Conservation (phyloP, 2,888 invertebrate species). For the Rhabditophanes sp. region DNA sequence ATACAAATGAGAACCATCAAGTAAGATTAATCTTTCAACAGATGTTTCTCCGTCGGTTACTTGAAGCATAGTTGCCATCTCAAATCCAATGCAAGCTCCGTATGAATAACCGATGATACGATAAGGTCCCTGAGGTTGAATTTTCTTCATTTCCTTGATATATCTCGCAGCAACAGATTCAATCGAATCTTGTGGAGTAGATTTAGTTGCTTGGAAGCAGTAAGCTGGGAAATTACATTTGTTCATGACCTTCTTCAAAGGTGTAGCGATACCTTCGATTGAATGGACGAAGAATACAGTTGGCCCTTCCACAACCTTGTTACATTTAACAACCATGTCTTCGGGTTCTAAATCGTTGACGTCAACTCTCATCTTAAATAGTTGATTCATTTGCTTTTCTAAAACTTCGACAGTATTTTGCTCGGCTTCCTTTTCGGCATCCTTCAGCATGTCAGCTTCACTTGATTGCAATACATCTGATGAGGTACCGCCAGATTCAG, state of each 20-base stretch:
- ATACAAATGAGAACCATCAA: conserved; percentile 61
- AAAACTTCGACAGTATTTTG: conserved; percentile 34
- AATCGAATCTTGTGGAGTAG: conserved; percentile 40
- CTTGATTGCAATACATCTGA: conserved; percentile 29
- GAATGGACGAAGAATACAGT: conserved; percentile 57
- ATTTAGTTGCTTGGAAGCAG: conserved; percentile 42
- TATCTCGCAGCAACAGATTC: conserved; percentile 38
- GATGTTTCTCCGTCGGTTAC: conserved; percentile 38
- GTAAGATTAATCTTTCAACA: conserved; percentile 54
- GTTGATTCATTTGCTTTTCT: conserved; percentile 43
- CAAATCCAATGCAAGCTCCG: conserved; percentile 81
- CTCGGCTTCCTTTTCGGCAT: conserved; percentile 34
- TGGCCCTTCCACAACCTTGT: conserved; percentile 37
- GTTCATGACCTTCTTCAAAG: conserved; percentile 53
- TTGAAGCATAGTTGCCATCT: conserved; percentile 75
- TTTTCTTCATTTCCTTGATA: conserved; percentile 55
- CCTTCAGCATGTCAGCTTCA: conserved; percentile 37
- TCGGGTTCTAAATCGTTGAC: conserved; percentile 49
- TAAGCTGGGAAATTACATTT: conserved; percentile 50
- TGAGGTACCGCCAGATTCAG: conserved; percentile 34
- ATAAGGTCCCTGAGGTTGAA: conserved; percentile 69
- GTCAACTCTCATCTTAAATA: conserved; percentile 44
- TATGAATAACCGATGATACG: conserved; percentile 82
- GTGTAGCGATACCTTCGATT: conserved; percentile 60
- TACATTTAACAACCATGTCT: conserved; percentile 40